Conservation (phyloP, 2,888 invertebrate species). For the Eupithecia vulgata region DNA sequence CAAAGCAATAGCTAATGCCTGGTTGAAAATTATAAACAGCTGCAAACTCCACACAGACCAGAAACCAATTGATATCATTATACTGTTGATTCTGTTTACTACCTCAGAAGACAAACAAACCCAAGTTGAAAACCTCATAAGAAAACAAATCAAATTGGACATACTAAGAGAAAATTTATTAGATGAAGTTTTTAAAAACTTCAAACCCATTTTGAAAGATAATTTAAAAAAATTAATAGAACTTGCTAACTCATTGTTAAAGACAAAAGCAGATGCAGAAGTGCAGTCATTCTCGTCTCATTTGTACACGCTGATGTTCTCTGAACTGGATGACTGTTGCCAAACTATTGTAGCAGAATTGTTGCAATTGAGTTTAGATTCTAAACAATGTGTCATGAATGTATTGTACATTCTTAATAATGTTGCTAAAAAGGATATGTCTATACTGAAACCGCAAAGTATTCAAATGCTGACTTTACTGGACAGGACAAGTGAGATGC, state of each 20-base stretch:
- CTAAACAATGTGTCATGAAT: slow-evolving; percentile 69
- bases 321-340: slow-evolving; percentile 68
- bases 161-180: slow-evolving; percentile 84
- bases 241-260: slow-evolving; percentile 83
- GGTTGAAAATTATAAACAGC: slow-evolving; percentile 82
- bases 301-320: slow-evolving; percentile 82
- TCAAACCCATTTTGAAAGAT: slow-evolving; percentile 81
- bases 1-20: slow-evolving; percentile 82
- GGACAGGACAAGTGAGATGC: slow-evolving; percentile 90
- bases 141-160: slow-evolving; percentile 85
- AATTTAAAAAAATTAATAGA: slow-evolving; percentile 82
- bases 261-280: slow-evolving; percentile 72
- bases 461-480: slow-evolving; percentile 86
- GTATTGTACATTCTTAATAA: slow-evolving; percentile 70
- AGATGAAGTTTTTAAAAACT: slow-evolving; percentile 82
- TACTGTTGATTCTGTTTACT: slow-evolving; percentile 87
- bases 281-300: slow-evolving; percentile 84
- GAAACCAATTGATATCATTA: slow-evolving; percentile 87
- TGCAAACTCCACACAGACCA: slow-evolving; percentile 80
- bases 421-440: slow-evolving; percentile 70
- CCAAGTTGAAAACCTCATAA: slow-evolving; percentile 85
- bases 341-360: slow-evolving; percentile 73
- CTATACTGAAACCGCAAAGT: slow-evolving; percentile 83
- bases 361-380: slow-evolving; percentile 68
- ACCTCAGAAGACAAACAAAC: slow-evolving; percentile 84